phyloP scores from a whole-genome alignment of 2,888 invertebrate species.

The Gymnocheta viridis region DNA sequence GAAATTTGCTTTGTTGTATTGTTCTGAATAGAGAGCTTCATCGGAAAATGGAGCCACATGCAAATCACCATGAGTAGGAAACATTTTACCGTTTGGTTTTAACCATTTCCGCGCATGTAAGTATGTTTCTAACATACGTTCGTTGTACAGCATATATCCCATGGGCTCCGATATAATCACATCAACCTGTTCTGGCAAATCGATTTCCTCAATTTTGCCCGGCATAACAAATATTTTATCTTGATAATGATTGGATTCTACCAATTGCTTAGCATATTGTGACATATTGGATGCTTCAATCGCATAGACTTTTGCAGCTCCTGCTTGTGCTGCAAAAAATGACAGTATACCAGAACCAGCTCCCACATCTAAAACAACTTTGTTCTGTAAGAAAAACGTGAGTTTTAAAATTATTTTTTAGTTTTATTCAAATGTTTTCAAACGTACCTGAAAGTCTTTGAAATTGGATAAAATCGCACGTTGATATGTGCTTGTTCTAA shows the following conservation, averaged over 20 bases:
- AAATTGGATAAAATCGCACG: slow-evolving; percentile 96
- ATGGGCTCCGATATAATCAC: slow-evolving; percentile 99
- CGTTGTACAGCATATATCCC: slow-evolving; percentile 99
- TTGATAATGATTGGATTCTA: slow-evolving; percentile 93
- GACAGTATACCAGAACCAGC: slow-evolving; percentile 99
- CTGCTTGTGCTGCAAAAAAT: slow-evolving; percentile 99
- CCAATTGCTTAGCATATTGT: slow-evolving; percentile 94
- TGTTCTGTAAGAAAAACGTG: slow-evolving; percentile 83
- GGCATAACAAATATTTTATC: slow-evolving; percentile 96
- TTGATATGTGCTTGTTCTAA: slow-evolving; percentile 98
- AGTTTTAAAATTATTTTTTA: background rate
- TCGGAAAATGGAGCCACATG: slow-evolving; percentile 99
- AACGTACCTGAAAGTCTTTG: slow-evolving; percentile 89
- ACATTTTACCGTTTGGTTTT: slow-evolving; percentile 96
- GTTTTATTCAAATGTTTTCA: slow-evolving; percentile 82
- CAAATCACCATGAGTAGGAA: slow-evolving; percentile 97
- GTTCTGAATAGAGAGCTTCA: slow-evolving; percentile 98
- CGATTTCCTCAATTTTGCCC: slow-evolving; percentile 99
- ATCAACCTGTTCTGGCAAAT: slow-evolving; percentile 96
- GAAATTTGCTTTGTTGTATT: slow-evolving; percentile 98
- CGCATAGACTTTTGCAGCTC: slow-evolving; percentile 97
- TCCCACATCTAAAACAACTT: slow-evolving; percentile 98
- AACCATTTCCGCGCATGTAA: slow-evolving; percentile 99
- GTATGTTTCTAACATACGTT: slow-evolving; percentile 99
- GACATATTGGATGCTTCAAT: slow-evolving; percentile 99